Base-by-base conservation (phyloP, 2,113 vertebrate genomes). In the Potamarius usumacintae region DNA sequence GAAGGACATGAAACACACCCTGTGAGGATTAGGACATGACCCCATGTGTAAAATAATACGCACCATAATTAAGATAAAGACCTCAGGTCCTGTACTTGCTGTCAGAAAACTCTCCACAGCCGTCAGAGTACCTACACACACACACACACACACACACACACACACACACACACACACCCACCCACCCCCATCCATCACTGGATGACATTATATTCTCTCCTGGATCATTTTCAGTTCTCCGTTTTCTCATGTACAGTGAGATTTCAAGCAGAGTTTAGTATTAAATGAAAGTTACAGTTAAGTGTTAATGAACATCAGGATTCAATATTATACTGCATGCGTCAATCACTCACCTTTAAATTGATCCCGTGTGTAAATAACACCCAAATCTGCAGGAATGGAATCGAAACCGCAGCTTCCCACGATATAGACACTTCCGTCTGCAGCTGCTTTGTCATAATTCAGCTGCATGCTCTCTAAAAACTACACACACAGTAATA, bases 371-470 rank as follows among this genome's bases (percentile, higher is more conserved):
- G 97, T 98, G 92, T 95, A 99, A 74, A 99, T 82, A 11, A 99
- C 96, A 74, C 98, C 98, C 95, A 99, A 94, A 92, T 99, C 98
- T 0, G 97, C 97, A 30, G 98, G 97, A 89, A 99, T 97, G 65
- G 97, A 98, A 95, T 99, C 98, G 91, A 99, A 99, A 52, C 98
- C 98, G 91, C 97, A 97, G 96, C 97, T 98, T 82, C 98, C 98
- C 85, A 99, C 77, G 60, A 99, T 63, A 89, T 97, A 99, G 0
- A 97, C 96, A 7, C 97, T 96, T 67, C 96, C 98, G 17, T 97
- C 96, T 30, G 96, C 96, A 86, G 98, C 98, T 91, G 94, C 94
- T 80, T 93, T 90, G 60, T 95, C 92, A 93, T 99, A 99, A 83
- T 97, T 97, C 87, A 97, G 90, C 90, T 97, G 95, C 95, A 97